Evolutionary conservation across 2,888 invertebrate genomes (phyloP), one percentile per base, ranked within the genome.

Genomic region (Drosophila phalerata): DNA sequence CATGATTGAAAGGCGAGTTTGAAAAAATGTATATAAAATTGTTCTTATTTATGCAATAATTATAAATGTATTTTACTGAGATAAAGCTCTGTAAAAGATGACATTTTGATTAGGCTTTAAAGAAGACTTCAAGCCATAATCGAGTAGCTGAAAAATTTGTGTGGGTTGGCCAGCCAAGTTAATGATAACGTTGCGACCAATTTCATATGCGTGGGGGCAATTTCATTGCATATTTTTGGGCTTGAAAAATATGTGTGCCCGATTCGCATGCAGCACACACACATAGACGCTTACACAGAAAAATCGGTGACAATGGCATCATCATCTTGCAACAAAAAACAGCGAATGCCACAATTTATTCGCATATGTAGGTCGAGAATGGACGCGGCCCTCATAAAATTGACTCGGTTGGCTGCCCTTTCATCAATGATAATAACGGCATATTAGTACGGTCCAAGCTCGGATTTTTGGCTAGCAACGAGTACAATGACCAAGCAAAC

Each of bases 401-500:
- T 43, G 69, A 61, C 70, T 76, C 73, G 83, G 56, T 67, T 53
- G 77, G 55, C 77, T 71, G 84, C 64, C 71, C 89, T 86, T 84
- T 84, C 84, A 86, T 88, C 88, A 88, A 71, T 70, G 86, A 77
- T 88, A 83, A 84, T 85, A 88, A 77, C 73, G 56, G 74, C 77
- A 83, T 72, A 84, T 88, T 83, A 83, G 86, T 63, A 69, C 42
- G 72, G 79, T 63, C 69, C 82, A 62, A 45, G 55, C 67, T 65
- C 38, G 15, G 25, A 40, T 43, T 49, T 68, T 57, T 65, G 52
- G 53, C 56, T 45, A 58, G 48, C 66, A 66, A 22, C 63, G 66
- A 64, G 70, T 62, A 73, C 86, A 79, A 85, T 77, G 73, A 63
- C 86, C 83, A 77, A 49, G 51, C 69, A 61, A 69, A 69, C 64